Evolutionary conservation across 2,113 vertebrate species (phyloP), one percentile per base, ranked within the genome.

Genomic region (Acanthochromis polyacanthus): DNA sequence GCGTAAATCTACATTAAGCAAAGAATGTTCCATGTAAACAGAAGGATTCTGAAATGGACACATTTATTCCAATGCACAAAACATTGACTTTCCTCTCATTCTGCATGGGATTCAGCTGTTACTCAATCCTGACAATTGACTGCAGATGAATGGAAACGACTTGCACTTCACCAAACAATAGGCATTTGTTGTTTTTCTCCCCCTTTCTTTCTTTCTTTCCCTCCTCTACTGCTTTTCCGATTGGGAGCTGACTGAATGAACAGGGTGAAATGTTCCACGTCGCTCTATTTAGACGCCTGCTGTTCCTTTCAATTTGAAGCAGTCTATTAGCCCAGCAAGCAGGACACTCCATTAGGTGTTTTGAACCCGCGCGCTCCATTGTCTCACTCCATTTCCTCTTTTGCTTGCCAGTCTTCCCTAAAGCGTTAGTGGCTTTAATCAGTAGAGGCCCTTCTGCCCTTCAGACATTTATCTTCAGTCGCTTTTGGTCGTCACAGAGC

Each of bases 241-340:
- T 74, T 75, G 83, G 75, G 58, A 74, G 52, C 81, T 78, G 81
- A 82, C 43, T 75, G 81, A 90, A 90, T 78, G 85, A 86, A 75
- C 76, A 61, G 84, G 80, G 78, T 90, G 89, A 90, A 92, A 89
- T 92, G 90, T 93, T 91, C 87, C 90, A 86, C 82, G 43, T 88
- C 80, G 65, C 83, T 85, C 90, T 87, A 84, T 92, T 94, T 92
- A 93, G 89, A 90, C 81, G 82, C 91, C 90, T 66, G 88, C 91
- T 90, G 89, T 91, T 93, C 63, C 88, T 90, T 93, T 93, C 90
- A 88, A 90, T 94, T 93, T 89, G 90, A 92, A 90, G 81, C 88
- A 87, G 83, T 90, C 88, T 90, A 92, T 92, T 94, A 93, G 86
- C 87, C 81, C 85, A 52, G 82, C 79, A 81, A 84, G 87, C 83